phyloP scores from a whole-genome alignment of 2,797 vertebrate species.

The Clarias laeviceps region DNA sequence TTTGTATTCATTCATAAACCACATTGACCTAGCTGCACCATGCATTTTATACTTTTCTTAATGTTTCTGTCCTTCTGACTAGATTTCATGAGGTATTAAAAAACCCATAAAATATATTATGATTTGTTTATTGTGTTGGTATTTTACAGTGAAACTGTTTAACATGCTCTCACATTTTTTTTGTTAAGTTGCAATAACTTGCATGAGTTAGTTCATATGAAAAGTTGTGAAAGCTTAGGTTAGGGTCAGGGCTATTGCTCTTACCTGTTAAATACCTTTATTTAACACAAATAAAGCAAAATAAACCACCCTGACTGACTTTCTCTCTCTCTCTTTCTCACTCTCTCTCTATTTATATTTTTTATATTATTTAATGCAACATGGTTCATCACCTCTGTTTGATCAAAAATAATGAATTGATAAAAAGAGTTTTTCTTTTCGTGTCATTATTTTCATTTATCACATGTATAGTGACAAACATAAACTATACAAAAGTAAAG shows the following conservation, averaged over 20 bases:
- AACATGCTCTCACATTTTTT: background rate
- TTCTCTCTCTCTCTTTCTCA: background rate
- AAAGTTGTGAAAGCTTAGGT: background rate
- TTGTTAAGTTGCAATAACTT: background rate
- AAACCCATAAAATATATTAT: background rate
- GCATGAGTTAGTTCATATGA: background rate
- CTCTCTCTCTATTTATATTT: background rate
- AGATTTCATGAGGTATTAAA: background rate
- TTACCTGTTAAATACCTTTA: background rate
- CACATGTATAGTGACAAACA: background rate
- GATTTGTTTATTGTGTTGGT: background rate
- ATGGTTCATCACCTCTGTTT: too few species aligned
- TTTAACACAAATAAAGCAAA: background rate
- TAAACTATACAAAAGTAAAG: background rate
- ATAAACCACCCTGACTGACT: background rate
- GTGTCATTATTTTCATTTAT: background rate
- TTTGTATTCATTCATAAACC: slow-evolving; percentile 19
- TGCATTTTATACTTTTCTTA: slow-evolving; percentile 14
- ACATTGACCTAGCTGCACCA: background rate
- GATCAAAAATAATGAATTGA: too few species aligned
- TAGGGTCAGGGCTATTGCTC: background rate
- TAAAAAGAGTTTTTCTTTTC: background rate
- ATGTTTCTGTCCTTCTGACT: background rate
- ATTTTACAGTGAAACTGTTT: background rate
- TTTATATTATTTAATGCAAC: background rate